Base-by-base conservation (phyloP, 2,113 vertebrate species). In the Cervus canadensis region DNA sequence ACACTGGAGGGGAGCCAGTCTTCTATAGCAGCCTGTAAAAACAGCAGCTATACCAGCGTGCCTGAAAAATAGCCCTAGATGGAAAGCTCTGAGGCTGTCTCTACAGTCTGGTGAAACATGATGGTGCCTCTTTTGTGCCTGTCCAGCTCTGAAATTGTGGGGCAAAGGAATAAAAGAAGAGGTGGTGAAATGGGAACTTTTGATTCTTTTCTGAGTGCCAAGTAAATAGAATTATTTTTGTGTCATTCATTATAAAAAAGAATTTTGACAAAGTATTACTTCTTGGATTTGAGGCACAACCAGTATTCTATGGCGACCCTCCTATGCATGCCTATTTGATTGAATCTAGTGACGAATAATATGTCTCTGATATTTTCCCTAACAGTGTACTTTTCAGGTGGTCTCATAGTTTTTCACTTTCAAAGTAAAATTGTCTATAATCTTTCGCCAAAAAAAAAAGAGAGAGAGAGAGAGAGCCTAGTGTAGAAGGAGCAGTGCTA, bases 201-300 rank as follows among this genome's bases (percentile, higher is more conserved):
- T 67, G 30, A 57, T 45, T 92, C 25, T 92, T 97, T 94, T 76
- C 89, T 96, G 81, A 87, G 25, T 43, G 64, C 45, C 85, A 90
- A 59, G 26, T 88, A 96, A 97, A 64, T 60, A 67, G 10, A 94
- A 74, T 96, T 85, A 95, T 56, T 93, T 81, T 91, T 92, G 2
- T 48, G 12, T 48, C 43, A n/a, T 74, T 43, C 57, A 19, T 82
- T 45, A 50, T 82, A 62, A 12, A 23, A 85, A 96, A 88, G 48
- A 91, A n/a, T 94, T 54, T 91, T 79, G 57, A 78, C n/a, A 67
- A 67, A 91, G 33, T 45, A 17, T 71, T 92, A 8, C 40, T 95
- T 83, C 60, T 85, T 67, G 36, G 33, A 54, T 52, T 87, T 94
- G 48, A 91, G n/a, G 26, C 64, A n/a, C 30, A 85, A 50, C 14